Evolutionary conservation across 2,113 vertebrate genomes (phyloP), one percentile per base, ranked within the genome.

Genomic region (Lynx canadensis): DNA sequence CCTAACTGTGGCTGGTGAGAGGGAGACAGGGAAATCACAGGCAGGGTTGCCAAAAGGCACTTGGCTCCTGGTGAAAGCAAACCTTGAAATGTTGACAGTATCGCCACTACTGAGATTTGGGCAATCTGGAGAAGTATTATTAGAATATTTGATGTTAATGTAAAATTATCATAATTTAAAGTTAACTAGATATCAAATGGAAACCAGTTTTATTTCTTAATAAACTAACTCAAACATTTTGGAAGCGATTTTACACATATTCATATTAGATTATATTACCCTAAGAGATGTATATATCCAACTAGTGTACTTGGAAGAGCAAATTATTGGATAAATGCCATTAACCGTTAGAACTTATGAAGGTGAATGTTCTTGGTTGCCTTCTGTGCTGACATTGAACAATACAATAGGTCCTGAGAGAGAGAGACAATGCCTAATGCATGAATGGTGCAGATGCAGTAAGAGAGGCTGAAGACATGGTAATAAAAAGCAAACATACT

Each of bases 171-270:
- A 45, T 90, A 45, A 88, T 85, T 97, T 85, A 12, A 31, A 71
- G 21, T 87, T 96, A 93, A 82, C 5, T 16, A 80, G 60, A 19
- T 87, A 57, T 29, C 57, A 86, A 80, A 71, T 73, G 13, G 15
- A 63, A 91, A 79, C 87, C 27, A 92, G n/a, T 88, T 94, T 45
- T 87, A 65, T 94, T 89, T 96, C 45, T 73, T 84, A 95, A 74
- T 87, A 63, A 88, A 57, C 27, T 89, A 89, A 48, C 27, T 15
- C 50, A 92, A 55, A 29, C 48, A 89, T n/a, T 86, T 93, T 89
- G 5, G 12, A 91, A 71, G 8, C 91, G 29, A 93, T 94, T 93
- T 80, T 94, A 15, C 33, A 48, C 55, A 52, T 89, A 69, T 18
- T 95, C 45, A 65, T 23, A 91, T 91, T 78, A 66, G 11, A 68